Evolutionary conservation across 1,140 invertebrate species (phyloP), one percentile per base, ranked within the genome.

Genomic region (Philopotamus ludificatus): DNA sequence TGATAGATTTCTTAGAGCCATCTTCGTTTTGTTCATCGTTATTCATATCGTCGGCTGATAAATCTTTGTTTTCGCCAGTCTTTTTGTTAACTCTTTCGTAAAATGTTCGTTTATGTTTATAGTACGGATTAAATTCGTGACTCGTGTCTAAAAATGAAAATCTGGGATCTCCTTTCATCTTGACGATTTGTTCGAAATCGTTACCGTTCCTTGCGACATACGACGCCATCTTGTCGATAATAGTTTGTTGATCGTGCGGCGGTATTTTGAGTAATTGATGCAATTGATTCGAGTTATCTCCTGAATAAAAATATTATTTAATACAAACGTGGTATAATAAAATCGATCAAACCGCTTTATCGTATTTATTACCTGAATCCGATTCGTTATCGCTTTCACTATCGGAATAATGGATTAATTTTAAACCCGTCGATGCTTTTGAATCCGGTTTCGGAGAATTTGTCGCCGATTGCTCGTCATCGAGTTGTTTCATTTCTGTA

Each of bases 211-310:
- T 95, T 0, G 90, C 89, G 0, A 98, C 95, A 74, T 98, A 98
- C 61, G 88, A 88, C 1, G 95, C 94, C 87, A 98, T 96, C 80
- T 97, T 96, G 75, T 97, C 94, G 51, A 98, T 93, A 4, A 98
- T 90, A 41, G 91, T 84, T 73, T 92, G 87, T 3, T 93, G 79
- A 60, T 94, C 92, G 8, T 87, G 86, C 0, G 92, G 88, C 15
- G 92, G 90, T 4, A 85, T 78, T 16, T 83, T 79, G 23, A 87
- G 82, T 0, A 78, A 77, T 0, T 81, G 78, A 26, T n/a, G 28
- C 9, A 44, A 47, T 2, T 60, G 44, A 47, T 22, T 49, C 3
- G 18, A n/a, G 21, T 21, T 42, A 42, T 21, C 34, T 57, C 9
- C 44, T 45, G 44, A n/a, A 45, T 45, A 45, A 45, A 16, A 45